Evolutionary conservation across 2,113 vertebrate genomes (phyloP).

Genomic region (Sinosuthora webbiana): DNA sequence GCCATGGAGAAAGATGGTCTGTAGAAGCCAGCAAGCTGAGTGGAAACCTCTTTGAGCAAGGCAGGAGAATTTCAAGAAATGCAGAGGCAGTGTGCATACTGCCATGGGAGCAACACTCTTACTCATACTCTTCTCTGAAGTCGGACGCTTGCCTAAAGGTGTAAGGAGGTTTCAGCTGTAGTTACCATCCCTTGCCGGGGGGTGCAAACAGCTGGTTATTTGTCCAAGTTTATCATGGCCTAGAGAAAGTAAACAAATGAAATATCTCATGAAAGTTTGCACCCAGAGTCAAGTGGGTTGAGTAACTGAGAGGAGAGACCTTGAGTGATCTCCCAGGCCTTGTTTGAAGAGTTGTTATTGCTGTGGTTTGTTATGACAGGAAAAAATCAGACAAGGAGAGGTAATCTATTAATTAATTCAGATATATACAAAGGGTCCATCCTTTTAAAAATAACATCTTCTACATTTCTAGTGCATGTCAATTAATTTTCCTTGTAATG

Average conservation of each 20-base stretch:
- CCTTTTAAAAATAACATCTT: neutral
- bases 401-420: neutral
- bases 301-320: neutral
- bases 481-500: neutral
- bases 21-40: neutral
- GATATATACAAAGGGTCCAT: neutral
- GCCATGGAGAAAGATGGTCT: neutral
- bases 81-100: neutral
- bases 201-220: neutral
- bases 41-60: neutral
- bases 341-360: neutral
- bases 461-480: neutral
- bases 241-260: neutral
- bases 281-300: neutral
- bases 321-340: neutral
- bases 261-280: neutral
- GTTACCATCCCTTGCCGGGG: neutral
- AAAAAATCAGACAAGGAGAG: neutral
- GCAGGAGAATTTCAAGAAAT: neutral
- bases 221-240: neutral
- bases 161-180: neutral
- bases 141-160: neutral
- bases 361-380: neutral
- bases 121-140: neutral
- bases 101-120: neutral